Evolutionary conservation across 2,797 vertebrate species (phyloP).

Genomic region (Antrozous pallidus): DNA sequence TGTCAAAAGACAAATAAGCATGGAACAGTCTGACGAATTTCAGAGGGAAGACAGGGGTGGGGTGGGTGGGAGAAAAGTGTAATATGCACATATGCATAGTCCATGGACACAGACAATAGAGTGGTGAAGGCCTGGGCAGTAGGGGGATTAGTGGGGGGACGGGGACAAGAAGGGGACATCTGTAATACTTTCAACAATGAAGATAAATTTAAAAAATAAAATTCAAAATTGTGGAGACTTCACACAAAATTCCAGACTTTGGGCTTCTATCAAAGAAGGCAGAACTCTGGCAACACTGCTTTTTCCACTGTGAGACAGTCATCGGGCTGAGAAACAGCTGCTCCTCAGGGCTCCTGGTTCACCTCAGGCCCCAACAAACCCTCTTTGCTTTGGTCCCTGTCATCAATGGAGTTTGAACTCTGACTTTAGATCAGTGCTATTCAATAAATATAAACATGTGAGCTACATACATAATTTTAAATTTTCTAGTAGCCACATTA

Average conservation of each 20-base stretch:
- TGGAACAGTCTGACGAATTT: too few species aligned
- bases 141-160: too few species aligned
- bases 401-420: neutral
- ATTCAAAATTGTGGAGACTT: neutral
- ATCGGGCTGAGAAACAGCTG: neutral
- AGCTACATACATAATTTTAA: neutral
- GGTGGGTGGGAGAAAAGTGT: too few species aligned
- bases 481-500: neutral
- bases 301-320: neutral
- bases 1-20: neutral
- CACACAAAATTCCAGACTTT: neutral
- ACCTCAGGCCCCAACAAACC: accelerated
- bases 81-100: too few species aligned
- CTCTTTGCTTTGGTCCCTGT: neutral
- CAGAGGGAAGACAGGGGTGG: too few species aligned
- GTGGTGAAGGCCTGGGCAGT: too few species aligned
- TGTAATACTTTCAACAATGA: too few species aligned
- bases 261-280: neutral
- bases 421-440: neutral
- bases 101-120: too few species aligned
- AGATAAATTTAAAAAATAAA: neutral
- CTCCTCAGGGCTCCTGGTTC: neutral
- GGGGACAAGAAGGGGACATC: too few species aligned
- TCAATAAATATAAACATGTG: neutral
- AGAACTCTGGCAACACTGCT: neutral